These are phyloP conservation scores for Pandion haliaetus DNA, from an alignment of 2,113 vertebrate species.

Conservation along the genomic window DNA sequence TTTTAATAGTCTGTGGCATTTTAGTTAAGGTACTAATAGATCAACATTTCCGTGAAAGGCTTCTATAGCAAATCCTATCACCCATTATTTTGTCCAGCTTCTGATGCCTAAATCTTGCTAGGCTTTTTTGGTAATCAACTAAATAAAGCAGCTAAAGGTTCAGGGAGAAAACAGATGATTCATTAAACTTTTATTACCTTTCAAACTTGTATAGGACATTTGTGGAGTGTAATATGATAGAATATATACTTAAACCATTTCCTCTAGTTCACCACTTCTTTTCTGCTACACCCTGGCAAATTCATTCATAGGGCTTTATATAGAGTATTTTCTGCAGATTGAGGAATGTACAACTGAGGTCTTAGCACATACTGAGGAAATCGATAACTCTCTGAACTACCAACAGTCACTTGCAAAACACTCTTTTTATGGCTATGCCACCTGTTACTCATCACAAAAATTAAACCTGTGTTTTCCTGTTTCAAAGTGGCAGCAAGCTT, in stretches of 20 bases:
- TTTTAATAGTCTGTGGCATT: background rate
- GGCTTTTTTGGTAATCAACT: background rate
- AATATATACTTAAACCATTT: background rate
- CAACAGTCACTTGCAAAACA: background rate
- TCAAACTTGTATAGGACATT: background rate
- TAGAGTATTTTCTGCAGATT: background rate
- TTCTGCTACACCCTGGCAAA: background rate
- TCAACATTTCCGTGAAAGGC: background rate
- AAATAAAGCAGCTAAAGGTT: background rate
- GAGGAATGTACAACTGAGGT: constrained; percentile 11
- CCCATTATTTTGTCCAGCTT: background rate
- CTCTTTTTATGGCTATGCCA: constrained; percentile 30
- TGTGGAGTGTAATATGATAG: background rate
- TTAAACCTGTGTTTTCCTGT: background rate
- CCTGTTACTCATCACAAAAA: constrained; percentile 3
- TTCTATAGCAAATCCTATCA: background rate
- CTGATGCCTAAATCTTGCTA: background rate
- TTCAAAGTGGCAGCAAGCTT: background rate
- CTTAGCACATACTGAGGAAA: constrained; percentile 24
- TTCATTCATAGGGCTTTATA: background rate
- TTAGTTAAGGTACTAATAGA: background rate
- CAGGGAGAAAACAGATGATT: background rate
- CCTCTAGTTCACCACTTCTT: background rate
- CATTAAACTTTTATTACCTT: background rate
- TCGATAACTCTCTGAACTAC: background rate